Conservation (phyloP, 2,888 invertebrate genomes). For the Axea sp. region DNA sequence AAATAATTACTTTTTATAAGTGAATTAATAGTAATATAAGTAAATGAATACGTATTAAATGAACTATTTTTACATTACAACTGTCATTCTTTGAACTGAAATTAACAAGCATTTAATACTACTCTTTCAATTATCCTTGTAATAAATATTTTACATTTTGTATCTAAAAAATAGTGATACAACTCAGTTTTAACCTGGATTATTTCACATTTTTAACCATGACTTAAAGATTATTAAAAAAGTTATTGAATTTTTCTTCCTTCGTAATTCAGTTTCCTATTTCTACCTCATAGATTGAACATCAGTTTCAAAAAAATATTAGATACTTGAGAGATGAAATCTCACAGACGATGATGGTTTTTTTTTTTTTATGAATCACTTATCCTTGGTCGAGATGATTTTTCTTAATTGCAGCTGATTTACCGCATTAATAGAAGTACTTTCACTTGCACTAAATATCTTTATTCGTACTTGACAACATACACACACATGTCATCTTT, state of each 20-base stretch:
- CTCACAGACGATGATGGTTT: conserved; percentile 27
- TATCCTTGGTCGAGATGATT: conserved; percentile 33
- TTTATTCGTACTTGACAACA: background rate
- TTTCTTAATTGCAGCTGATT: conserved; percentile 42
- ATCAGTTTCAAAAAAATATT: conserved; percentile 8
- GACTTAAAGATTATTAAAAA: conserved; percentile 1
- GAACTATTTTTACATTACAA: too few species aligned
- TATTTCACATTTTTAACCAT: conserved; percentile 7
- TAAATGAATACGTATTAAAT: too few species aligned
- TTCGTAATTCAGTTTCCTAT: conserved; percentile 7
- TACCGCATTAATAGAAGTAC: conserved; percentile 33
- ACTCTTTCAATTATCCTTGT: too few species aligned
- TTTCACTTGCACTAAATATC: conserved; percentile 48
- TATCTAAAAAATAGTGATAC: background rate
- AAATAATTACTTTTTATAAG: too few species aligned
- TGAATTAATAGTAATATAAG: too few species aligned
- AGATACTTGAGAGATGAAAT: conserved; percentile 28
- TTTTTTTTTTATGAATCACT: conserved; percentile 19
- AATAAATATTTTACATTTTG: background rate
- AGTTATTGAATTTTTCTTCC: conserved; percentile 8
- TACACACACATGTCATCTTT: too few species aligned
- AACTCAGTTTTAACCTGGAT: conserved; percentile 1
- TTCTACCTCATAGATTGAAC: conserved; percentile 37
- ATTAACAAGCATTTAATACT: too few species aligned
- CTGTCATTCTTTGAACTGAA: too few species aligned